Conservation (phyloP, 2,888 invertebrate species). For the Microctonus hyperodae region DNA sequence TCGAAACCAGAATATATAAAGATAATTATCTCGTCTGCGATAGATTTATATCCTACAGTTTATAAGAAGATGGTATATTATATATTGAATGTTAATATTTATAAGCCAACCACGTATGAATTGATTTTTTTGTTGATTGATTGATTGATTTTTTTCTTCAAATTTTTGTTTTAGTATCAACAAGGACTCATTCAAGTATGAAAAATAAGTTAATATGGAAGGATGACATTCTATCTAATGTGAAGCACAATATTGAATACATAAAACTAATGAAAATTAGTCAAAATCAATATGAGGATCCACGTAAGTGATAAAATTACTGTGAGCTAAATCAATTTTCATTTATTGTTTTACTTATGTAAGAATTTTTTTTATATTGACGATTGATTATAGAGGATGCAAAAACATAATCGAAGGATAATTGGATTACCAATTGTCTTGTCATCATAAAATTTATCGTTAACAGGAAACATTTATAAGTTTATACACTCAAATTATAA, state of each 20-base stretch:
- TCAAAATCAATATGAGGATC: slow-evolving; percentile 65
- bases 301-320: slow-evolving; percentile 49
- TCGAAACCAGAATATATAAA: neutral
- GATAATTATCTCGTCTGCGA: neutral
- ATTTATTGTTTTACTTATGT: neutral
- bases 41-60: neutral
- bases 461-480: slow-evolving; percentile 12
- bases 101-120: neutral
- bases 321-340: neutral
- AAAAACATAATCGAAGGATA: slow-evolving; percentile 12
- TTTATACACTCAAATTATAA: neutral
- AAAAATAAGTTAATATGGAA: neutral
- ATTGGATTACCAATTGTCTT: slow-evolving; percentile 20
- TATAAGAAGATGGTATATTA: neutral
- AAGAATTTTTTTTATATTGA: neutral
- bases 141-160: neutral
- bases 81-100: slow-evolving; percentile 1
- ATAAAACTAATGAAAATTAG: slow-evolving; percentile 69
- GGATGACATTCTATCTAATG: slow-evolving; percentile 41
- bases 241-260: slow-evolving; percentile 63
- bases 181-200: neutral
- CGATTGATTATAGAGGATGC: neutral
- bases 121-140: neutral
- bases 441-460: slow-evolving; percentile 5
- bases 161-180: slow-evolving; percentile 16